A percentile compares a stretch with the other conserved stretches of the same genome.
phyloP scores from a whole-genome alignment of 2,888 invertebrate species.

The Blastobasis lacticolella region DNA sequence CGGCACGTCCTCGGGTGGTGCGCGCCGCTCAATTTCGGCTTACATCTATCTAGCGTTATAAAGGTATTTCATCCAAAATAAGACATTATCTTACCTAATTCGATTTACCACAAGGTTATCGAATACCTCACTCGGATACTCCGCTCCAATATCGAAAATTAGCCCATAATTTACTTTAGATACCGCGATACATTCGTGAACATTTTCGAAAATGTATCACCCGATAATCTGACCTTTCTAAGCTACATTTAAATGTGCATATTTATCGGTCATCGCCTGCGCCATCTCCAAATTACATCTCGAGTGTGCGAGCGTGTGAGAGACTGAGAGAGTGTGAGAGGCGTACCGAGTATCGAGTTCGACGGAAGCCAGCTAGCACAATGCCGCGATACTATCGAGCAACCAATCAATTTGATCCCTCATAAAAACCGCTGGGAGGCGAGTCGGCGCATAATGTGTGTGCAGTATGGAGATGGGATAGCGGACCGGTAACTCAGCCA shows the following conservation, averaged over 20 bases:
- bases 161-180: not conserved
- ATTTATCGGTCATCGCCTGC: conserved; percentile 32
- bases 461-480: conserved; percentile 13
- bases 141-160: no score
- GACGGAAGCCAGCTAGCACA: conserved; percentile 39
- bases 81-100: conserved; percentile 40
- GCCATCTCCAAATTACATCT: conserved; percentile 46
- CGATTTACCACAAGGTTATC: conserved; percentile 31
- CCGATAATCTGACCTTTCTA: conserved; percentile 27
- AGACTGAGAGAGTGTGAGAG: no score
- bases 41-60: conserved; percentile 20
- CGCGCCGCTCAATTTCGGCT: conserved; percentile 51
- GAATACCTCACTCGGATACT: no score
- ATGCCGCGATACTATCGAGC: conserved; percentile 65
- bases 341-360: conserved; percentile 24
- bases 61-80: conserved; percentile 37
- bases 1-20: conserved; percentile 53
- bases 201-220: conserved; percentile 6
- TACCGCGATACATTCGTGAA: not conserved
- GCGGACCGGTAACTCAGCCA: no score
- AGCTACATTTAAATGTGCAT: conserved; percentile 45
- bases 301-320: conserved; percentile 22
- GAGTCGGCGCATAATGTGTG: conserved; percentile 52
- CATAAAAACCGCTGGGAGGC: conserved; percentile 69
- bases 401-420: conserved; percentile 74